These are phyloP conservation scores for Mesembrinibis cayennensis DNA, from an alignment of 2,113 vertebrate genomes.

Conservation along the genomic window DNA sequence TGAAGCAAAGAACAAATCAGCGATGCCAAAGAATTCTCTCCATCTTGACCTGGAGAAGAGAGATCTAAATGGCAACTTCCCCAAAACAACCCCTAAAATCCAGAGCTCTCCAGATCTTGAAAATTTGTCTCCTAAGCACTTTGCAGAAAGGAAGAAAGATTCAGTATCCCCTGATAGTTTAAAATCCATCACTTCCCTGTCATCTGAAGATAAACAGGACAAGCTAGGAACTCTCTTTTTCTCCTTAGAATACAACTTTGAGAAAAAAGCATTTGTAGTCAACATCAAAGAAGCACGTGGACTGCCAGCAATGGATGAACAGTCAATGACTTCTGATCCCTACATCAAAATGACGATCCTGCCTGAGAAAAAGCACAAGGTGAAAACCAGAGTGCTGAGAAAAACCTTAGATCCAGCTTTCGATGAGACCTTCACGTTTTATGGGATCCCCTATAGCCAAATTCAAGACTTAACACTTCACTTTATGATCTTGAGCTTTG, in stretches of 20 bases:
- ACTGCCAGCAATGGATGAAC: constrained; percentile 93
- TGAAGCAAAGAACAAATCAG: constrained; percentile 75
- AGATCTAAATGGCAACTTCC: constrained; percentile 96
- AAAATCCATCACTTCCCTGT: constrained; percentile 84
- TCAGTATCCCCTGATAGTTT: constrained; percentile 82
- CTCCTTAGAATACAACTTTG: constrained; percentile 95
- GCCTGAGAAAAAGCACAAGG: constrained; percentile 97
- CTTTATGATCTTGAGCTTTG: constrained; percentile 95
- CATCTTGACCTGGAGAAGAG: constrained; percentile 93
- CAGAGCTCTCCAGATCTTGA: constrained; percentile 85
- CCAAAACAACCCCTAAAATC: constrained; percentile 83
- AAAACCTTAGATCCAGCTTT: constrained; percentile 97
- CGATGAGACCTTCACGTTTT: constrained; percentile 98
- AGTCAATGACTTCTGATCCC: constrained; percentile 96
- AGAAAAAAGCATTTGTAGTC: constrained; percentile 95
- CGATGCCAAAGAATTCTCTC: constrained; percentile 78
- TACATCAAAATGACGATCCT: constrained; percentile 98
- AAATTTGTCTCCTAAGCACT: constrained; percentile 80
- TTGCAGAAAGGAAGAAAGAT: constrained; percentile 81
- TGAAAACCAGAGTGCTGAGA: constrained; percentile 95
- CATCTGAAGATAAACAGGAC: constrained; percentile 81
- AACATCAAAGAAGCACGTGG: constrained; percentile 95
- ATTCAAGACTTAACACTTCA: constrained; percentile 91
- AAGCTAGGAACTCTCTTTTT: constrained; percentile 92
- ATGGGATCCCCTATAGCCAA: constrained; percentile 88